These are phyloP conservation scores for Empidonax alnorum DNA, from an alignment of 2,113 vertebrate species.

Conservation along the genomic window DNA sequence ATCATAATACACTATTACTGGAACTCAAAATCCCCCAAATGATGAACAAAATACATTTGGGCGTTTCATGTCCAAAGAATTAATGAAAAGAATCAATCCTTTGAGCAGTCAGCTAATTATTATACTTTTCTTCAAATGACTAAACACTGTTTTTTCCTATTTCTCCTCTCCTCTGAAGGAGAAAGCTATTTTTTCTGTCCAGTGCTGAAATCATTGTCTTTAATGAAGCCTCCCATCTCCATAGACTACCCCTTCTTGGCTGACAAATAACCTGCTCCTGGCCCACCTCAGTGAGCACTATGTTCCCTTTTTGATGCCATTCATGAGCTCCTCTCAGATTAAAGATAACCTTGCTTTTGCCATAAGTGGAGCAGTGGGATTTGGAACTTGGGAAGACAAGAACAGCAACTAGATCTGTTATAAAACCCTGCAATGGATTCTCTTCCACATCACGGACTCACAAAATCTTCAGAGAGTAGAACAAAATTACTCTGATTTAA, in stretches of 20 bases:
- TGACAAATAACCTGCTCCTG: background rate
- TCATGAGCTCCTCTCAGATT: background rate
- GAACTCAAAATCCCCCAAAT: background rate
- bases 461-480: background rate
- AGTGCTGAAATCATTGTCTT: background rate
- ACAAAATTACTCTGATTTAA: background rate
- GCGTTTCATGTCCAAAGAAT: background rate
- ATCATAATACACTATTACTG: background rate
- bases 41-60: background rate
- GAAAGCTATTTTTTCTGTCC: background rate
- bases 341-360: background rate
- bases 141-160: background rate
- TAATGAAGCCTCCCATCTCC: background rate
- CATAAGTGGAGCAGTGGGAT: background rate
- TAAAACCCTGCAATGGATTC: background rate
- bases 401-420: background rate
- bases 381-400: background rate
- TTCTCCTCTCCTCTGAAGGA: background rate
- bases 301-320: background rate
- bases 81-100: background rate
- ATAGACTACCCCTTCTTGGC: background rate
- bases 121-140: background rate
- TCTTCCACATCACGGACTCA: background rate
- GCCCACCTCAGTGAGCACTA: background rate
- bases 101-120: background rate